phyloP scores from a whole-genome alignment of 2,888 invertebrate genomes.

The Mythimna ferrago region DNA sequence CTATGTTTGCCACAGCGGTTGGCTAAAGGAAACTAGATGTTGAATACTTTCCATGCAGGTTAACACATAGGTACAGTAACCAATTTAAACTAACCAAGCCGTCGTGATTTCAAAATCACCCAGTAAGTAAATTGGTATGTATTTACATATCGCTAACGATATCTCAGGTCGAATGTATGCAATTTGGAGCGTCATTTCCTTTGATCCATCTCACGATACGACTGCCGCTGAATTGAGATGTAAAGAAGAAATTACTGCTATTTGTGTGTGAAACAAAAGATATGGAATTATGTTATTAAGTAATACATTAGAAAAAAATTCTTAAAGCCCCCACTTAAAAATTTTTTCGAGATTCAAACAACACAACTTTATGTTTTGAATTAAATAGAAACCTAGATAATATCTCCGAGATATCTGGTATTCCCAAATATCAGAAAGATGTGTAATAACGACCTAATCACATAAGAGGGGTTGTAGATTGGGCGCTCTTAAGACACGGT shows the following conservation, averaged over 20 bases:
- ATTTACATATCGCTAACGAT: slow-evolving; percentile 58
- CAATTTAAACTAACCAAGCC: slow-evolving; percentile 31
- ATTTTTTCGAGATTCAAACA: too few relatives aligned
- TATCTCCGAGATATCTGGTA: too few relatives aligned
- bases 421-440: too few relatives aligned
- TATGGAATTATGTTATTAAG: too few relatives aligned
- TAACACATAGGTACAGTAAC: slow-evolving; percentile 20
- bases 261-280: slow-evolving; percentile 16
- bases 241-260: slow-evolving; percentile 4
- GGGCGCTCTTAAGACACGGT: too few relatives aligned
- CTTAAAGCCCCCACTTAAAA: too few relatives aligned
- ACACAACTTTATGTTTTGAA: too few relatives aligned
- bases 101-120: slow-evolving; percentile 43
- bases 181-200: slow-evolving; percentile 48
- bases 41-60: not conserved
- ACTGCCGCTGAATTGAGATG: slow-evolving; percentile 7
- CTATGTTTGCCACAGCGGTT: not conserved
- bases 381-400: too few relatives aligned
- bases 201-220: slow-evolving; percentile 35
- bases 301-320: too few relatives aligned
- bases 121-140: slow-evolving; percentile 33
- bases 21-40: not conserved
- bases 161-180: slow-evolving; percentile 46
- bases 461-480: too few relatives aligned
- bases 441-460: too few relatives aligned